Percentiles rank a stretch among this genome's conserved stretches.
Conservation (phyloP, 2,888 invertebrate species). For the Cylindroiulus punctatus region DNA sequence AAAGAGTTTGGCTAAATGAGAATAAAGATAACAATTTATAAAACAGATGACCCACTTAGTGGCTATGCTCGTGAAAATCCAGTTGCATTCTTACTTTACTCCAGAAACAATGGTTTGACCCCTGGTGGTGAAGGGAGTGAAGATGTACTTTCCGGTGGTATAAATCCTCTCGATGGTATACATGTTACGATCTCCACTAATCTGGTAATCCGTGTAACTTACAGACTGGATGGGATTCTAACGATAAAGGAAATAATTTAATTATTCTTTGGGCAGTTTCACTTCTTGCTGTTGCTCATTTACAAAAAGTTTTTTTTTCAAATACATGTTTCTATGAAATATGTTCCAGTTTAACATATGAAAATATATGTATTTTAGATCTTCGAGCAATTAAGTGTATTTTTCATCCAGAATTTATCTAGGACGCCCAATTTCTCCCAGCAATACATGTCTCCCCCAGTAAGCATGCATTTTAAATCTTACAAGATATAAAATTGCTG, state of each 20-base stretch:
- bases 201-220: conserved; percentile 54
- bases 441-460: no score
- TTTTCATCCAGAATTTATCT: no score
- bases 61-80: neutral
- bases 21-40: neutral
- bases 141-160: conserved; percentile 52
- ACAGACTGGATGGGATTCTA: neutral
- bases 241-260: neutral
- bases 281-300: no score
- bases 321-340: no score
- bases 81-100: conserved; percentile 56
- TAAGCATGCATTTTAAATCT: no score
- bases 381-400: no score
- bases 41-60: neutral
- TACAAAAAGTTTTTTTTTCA: no score
- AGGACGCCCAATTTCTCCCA: no score
- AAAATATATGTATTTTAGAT: no score
- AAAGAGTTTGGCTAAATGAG: conserved; percentile 54
- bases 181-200: conserved; percentile 53
- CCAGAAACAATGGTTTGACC: conserved; percentile 56
- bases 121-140: conserved; percentile 58
- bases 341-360: no score
- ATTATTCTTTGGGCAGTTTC: neutral
- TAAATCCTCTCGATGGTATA: conserved; percentile 57
- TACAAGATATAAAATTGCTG: neutral